Percentiles rank a stretch among this genome's conserved stretches.
phyloP scores from a whole-genome alignment of 2,888 invertebrate genomes.

The Drosophila niveifrons region DNA sequence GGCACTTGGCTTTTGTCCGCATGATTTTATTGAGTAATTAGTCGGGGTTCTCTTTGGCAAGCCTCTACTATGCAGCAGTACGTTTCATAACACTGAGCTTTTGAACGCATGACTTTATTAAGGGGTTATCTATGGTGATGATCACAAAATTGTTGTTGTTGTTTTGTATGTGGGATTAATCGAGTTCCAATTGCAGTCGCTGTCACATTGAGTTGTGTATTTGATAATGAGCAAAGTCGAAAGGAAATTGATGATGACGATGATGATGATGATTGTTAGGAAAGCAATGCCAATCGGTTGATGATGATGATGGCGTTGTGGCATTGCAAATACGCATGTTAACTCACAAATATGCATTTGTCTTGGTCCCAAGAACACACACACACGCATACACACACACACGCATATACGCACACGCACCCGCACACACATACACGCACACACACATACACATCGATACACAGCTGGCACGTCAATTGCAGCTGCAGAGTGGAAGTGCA shows the following conservation, averaged over 20 bases:
- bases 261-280: slow-evolving; percentile 7
- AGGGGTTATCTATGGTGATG: too few relatives aligned
- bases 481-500: slow-evolving; percentile 21
- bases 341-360: slow-evolving; percentile 64
- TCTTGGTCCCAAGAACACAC: slow-evolving; percentile 48
- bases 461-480: slow-evolving; percentile 62
- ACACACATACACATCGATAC: slow-evolving; percentile 25
- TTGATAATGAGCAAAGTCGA: neutral
- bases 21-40: too few relatives aligned
- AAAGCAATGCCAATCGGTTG: slow-evolving; percentile 9
- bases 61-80: too few relatives aligned
- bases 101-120: too few relatives aligned
- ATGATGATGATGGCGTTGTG: slow-evolving; percentile 22
- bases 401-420: too few relatives aligned
- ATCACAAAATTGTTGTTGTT: too few relatives aligned
- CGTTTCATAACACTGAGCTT: too few relatives aligned
- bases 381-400: slow-evolving; percentile 28
- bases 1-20: too few relatives aligned
- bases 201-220: neutral
- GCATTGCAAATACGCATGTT: slow-evolving; percentile 65
- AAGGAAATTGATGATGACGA: slow-evolving; percentile 1
- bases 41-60: too few relatives aligned
- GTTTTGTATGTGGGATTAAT: neutral
- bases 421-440: too few relatives aligned
- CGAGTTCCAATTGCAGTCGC: neutral